Evolutionary conservation across 2,888 invertebrate species (phyloP).

Genomic region (Drosophila anceps): DNA sequence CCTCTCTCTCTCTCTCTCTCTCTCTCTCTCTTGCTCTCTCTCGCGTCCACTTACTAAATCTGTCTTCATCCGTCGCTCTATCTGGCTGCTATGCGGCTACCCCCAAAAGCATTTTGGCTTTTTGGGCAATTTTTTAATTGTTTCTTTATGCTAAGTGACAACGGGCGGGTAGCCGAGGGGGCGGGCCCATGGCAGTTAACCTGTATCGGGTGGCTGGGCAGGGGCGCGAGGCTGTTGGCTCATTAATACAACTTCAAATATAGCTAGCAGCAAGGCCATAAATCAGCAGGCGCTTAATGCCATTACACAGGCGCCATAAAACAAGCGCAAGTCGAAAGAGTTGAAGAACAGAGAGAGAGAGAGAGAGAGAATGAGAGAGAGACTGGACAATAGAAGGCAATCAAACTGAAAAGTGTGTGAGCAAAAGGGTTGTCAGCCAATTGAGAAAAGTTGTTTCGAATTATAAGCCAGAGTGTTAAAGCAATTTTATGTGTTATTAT

Average conservation of each 20-base stretch:
- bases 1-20: neutral
- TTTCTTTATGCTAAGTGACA: constrained; percentile 84
- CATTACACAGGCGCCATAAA: constrained; percentile 44
- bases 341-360: neutral
- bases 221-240: constrained; percentile 21
- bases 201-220: neutral
- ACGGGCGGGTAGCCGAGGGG: constrained; percentile 24
- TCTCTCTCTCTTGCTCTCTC: constrained; percentile 3
- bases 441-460: neutral
- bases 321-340: constrained; percentile 17
- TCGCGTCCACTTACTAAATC: neutral
- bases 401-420: neutral
- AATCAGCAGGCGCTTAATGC: constrained; percentile 70
- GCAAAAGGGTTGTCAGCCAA: constrained; percentile 4
- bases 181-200: neutral
- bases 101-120: constrained; percentile 76
- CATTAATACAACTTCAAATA: constrained; percentile 68
- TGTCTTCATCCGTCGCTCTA: constrained; percentile 23
- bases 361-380: neutral
- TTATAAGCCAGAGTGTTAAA: constrained; percentile 6
- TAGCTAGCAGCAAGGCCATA: constrained; percentile 66
- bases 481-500: constrained; percentile 7
- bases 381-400: neutral
- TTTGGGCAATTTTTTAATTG: constrained; percentile 82
- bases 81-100: constrained; percentile 77